These are phyloP conservation scores for Platysternon megacephalum DNA, from an alignment of 2,113 vertebrate species.

Conservation along the genomic window DNA sequence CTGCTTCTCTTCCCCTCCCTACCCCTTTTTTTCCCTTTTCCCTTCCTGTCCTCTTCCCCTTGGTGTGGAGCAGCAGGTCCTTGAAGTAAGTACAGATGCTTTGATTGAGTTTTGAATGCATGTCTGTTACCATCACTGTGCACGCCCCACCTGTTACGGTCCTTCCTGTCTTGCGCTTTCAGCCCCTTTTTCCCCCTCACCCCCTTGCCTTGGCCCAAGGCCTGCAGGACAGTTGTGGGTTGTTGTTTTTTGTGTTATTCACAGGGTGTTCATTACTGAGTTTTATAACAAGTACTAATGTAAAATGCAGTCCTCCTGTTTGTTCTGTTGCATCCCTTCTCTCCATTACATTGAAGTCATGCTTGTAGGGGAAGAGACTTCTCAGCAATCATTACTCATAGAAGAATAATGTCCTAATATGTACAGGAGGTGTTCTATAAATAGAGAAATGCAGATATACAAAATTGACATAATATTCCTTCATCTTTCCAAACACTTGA, in stretches of 20 bases:
- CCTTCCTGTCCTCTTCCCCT: constrained; percentile 65
- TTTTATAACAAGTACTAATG: constrained; percentile 13
- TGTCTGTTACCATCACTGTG: constrained; percentile 11
- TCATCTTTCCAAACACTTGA: constrained; percentile 56
- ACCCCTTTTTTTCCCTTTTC: constrained; percentile 66
- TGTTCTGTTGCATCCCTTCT: background rate
- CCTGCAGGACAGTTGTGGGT: accelerated
- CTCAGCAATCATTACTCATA: constrained; percentile 53
- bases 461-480: constrained; percentile 48
- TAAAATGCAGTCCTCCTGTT: background rate
- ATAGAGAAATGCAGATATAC: constrained; percentile 3
- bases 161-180: constrained; percentile 27
- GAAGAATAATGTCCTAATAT: constrained; percentile 20
- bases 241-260: background rate
- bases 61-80: constrained; percentile 93
- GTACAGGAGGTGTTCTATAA: constrained; percentile 18
- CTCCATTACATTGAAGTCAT: background rate
- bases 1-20: constrained; percentile 71
- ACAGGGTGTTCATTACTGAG: background rate
- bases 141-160: constrained; percentile 42
- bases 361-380: constrained; percentile 9
- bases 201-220: background rate
- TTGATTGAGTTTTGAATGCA: constrained; percentile 35
- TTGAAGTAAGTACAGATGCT: constrained; percentile 93
- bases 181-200: background rate